A percentile compares a stretch with the other conserved stretches of the same genome.
These are phyloP conservation scores for Columba livia DNA, from an alignment of 2,113 vertebrate species.

Conservation along the genomic window DNA sequence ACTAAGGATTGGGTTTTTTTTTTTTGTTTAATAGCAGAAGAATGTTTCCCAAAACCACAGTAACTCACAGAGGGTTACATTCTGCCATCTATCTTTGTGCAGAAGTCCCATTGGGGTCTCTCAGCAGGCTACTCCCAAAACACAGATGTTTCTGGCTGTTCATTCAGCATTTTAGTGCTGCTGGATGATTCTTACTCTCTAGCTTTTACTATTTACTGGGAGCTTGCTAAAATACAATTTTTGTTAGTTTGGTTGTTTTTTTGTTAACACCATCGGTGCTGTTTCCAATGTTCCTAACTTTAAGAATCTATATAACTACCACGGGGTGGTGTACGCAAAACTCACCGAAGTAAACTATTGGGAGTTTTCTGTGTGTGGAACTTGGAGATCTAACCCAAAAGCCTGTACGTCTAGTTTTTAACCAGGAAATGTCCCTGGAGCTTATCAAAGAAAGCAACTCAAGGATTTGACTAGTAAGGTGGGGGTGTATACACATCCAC, in stretches of 20 bases:
- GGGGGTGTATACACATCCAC: not conserved
- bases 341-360: not conserved
- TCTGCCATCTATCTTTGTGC: slow-evolving; percentile 59
- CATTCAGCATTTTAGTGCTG: slow-evolving; percentile 23
- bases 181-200: not conserved
- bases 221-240: not conserved
- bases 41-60: slow-evolving; percentile 16
- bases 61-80: slow-evolving; percentile 54
- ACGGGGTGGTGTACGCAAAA: not conserved
- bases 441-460: not conserved
- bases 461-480: not conserved
- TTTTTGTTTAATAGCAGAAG: not conserved
- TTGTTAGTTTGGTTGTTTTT: not conserved
- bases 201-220: not conserved
- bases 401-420: not conserved
- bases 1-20: not conserved
- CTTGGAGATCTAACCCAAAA: not conserved
- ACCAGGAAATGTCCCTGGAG: not conserved
- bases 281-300: not conserved
- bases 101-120: slow-evolving; percentile 51
- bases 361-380: not conserved
- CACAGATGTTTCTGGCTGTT: slow-evolving; percentile 63
- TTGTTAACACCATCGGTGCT: not conserved
- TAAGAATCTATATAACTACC: not conserved
- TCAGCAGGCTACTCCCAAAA: slow-evolving; percentile 52